phyloP scores from a whole-genome alignment of 2,888 invertebrate species.

The Heterodera filipjevi region DNA sequence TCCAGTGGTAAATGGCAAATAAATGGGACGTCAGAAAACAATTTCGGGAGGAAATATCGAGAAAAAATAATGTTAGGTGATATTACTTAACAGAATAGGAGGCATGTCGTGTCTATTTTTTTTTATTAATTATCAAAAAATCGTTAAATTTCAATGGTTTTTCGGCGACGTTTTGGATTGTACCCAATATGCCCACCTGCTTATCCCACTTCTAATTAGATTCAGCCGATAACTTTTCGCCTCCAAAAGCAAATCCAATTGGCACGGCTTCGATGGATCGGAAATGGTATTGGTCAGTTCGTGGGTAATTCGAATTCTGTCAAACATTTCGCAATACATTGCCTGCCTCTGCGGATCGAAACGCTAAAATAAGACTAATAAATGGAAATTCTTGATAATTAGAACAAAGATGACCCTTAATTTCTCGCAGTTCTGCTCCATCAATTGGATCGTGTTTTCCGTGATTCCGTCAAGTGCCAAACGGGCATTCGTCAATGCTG shows the following conservation, averaged over 20 bases:
- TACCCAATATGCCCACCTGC: background rate
- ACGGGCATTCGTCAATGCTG: slow-evolving; percentile 24
- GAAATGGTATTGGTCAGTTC: slow-evolving; percentile 4
- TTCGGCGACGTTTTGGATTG: too few species aligned
- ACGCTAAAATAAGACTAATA: slow-evolving; percentile 6
- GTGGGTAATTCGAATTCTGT: slow-evolving; percentile 19
- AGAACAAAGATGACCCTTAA: background rate
- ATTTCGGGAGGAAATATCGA: too few species aligned
- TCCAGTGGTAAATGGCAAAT: background rate
- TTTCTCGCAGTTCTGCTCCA: slow-evolving; percentile 16
- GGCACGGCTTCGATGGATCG: background rate
- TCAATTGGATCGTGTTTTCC: slow-evolving; percentile 10
- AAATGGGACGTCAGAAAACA: too few species aligned
- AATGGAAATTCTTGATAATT: too few species aligned
- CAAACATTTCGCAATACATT: slow-evolving; percentile 35
- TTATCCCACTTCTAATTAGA: background rate
- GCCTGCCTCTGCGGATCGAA: slow-evolving; percentile 40
- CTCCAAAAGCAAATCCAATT: background rate
- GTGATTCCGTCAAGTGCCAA: slow-evolving; percentile 3
- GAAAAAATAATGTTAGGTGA: too few species aligned
- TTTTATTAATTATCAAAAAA: too few species aligned
- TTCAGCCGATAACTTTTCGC: slow-evolving; percentile 2
- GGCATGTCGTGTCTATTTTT: too few species aligned
- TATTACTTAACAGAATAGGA: too few species aligned
- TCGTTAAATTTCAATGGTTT: too few species aligned